Conservation (phyloP, 2,888 invertebrate species). For the Falcaria lacertinaria region DNA sequence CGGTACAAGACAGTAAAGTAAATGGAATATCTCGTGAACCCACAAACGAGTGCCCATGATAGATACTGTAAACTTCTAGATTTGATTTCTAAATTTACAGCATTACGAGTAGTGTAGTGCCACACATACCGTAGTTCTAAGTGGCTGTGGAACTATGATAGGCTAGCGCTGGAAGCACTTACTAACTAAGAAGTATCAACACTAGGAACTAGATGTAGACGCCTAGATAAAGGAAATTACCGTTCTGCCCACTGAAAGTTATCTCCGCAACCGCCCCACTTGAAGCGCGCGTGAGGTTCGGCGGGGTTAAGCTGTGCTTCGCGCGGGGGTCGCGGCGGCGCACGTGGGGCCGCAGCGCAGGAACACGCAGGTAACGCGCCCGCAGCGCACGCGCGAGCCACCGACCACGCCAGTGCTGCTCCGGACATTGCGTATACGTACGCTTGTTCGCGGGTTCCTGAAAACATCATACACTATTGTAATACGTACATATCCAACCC, state of each 20-base stretch:
- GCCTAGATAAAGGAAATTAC: slow-evolving; percentile 33
- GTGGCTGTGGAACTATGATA: too few species aligned
- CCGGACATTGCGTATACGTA: slow-evolving; percentile 91
- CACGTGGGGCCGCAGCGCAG: slow-evolving; percentile 86
- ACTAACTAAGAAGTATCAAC: too few species aligned
- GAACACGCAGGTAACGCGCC: slow-evolving; percentile 88
- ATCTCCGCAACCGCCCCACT: slow-evolving; percentile 94
- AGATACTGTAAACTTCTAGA: too few species aligned
- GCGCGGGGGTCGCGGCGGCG: slow-evolving; percentile 76
- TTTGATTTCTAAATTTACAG: too few species aligned
- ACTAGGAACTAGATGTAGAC: too few species aligned
- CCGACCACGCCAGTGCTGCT: slow-evolving; percentile 87
- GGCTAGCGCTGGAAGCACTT: too few species aligned
- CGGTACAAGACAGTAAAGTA: too few species aligned
- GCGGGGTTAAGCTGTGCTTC: slow-evolving; percentile 82
- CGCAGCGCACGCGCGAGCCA: slow-evolving; percentile 88
- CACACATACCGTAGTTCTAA: too few species aligned
- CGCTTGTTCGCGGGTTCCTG: slow-evolving; percentile 92
- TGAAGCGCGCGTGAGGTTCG: slow-evolving; percentile 86
- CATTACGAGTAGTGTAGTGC: too few species aligned
- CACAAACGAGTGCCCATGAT: too few species aligned
- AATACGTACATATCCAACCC: not conserved
- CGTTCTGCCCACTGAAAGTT: slow-evolving; percentile 86
- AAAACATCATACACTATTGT: slow-evolving; percentile 2
- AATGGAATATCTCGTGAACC: too few species aligned